A percentile compares a stretch with the other conserved stretches of the same genome.
These are phyloP conservation scores for Atlantisia rogersi DNA, from an alignment of 2,113 vertebrate genomes.

Conservation along the genomic window DNA sequence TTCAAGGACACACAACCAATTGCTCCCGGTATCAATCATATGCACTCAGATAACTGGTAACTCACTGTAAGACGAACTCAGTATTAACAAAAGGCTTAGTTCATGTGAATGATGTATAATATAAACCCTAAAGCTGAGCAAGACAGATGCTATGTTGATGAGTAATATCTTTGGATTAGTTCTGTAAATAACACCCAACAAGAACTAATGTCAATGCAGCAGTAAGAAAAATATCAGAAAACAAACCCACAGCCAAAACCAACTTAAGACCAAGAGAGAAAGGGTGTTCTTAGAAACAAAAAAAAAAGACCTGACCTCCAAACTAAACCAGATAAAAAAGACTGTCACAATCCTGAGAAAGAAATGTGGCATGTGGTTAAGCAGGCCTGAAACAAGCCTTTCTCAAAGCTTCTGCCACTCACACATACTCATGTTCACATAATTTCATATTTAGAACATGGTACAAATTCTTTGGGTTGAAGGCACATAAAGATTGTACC, in stretches of 20 bases:
- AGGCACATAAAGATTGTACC: neutral
- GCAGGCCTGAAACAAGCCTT: neutral
- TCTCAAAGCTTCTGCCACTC: neutral
- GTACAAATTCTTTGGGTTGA: neutral
- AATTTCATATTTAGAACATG: neutral
- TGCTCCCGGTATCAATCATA: neutral
- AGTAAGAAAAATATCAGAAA: neutral
- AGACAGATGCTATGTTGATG: neutral
- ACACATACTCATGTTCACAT: fast-evolving
- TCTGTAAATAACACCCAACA: neutral
- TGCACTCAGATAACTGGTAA: neutral
- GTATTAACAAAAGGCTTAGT: neutral
- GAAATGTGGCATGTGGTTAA: neutral
- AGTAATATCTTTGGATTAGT: neutral
- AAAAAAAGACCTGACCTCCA: neutral
- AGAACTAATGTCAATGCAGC: neutral
- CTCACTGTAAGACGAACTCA: neutral
- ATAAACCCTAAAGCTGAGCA: neutral
- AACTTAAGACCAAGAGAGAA: neutral
- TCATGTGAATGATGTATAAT: neutral
- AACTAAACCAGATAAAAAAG: neutral
- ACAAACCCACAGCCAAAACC: neutral
- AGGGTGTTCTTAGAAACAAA: neutral
- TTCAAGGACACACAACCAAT: neutral
- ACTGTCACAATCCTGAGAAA: neutral